Evolutionary conservation across 2,888 invertebrate species (phyloP), one percentile per base, ranked within the genome.

Genomic region (Liopterus haemorrhoidalis): DNA sequence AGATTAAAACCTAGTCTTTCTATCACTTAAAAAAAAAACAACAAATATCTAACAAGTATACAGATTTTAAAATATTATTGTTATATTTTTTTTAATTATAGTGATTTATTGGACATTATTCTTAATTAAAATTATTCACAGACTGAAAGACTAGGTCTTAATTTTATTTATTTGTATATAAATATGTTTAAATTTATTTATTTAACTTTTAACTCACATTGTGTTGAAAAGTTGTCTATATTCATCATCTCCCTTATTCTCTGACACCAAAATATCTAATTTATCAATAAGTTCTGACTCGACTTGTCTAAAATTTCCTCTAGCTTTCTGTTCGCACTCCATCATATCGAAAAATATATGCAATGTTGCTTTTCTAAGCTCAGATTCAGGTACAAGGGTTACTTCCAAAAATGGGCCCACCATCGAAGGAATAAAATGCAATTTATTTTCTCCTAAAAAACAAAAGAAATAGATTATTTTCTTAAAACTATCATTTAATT

Each of bases 311-410:
- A 94, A 94, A 53, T 89, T 87, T 0, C 92, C 92, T 0, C 86
- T 79, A 2, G 82, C 80, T 60, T 74, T 73, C 48, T 86, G 83
- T 61, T 95, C 94, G 57, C 89, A 89, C 54, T 93, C 89, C 88
- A 96, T 94, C 78, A 96, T 86, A 56, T 94, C 91, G 58, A 91
- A 94, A 57, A 95, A 86, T 31, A 95, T 91, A 5, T 91, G 89
- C 8, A 95, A 69, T 0, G 93, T 94, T 0, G 91, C 90, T 55
- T 90, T 85, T 0, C 95, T 76, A 5, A 96, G 66, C 54, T 87
- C 85, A 24, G 79, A 78, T 59, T 92, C 89, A 1, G 88, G 87
- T 4, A 95, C 91, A 21, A 95, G 71, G 0, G 94, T 94, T 3
- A 95, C 91, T 69, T 94, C 91, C 28, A 96, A 73, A 57, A 95